Evolutionary conservation across 2,113 vertebrate species (phyloP).

Genomic region (Antechinus flavipes): DNA sequence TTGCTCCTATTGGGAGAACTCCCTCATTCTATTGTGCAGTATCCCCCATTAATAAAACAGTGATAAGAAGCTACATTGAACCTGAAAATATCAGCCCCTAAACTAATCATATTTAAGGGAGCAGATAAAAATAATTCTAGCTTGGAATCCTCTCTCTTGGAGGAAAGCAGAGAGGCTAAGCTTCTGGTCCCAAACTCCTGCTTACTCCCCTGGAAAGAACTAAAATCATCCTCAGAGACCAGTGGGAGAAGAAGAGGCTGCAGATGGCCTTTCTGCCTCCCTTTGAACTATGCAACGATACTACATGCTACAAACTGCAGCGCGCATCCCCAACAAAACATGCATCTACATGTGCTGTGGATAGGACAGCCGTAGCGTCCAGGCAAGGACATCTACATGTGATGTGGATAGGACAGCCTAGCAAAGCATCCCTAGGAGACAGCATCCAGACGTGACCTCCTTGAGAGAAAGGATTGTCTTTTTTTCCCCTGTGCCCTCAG

Average conservation of each 20-base stretch:
- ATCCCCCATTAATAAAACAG: not conserved
- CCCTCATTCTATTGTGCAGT: not conserved
- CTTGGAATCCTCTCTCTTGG: not conserved
- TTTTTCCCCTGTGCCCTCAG: not conserved
- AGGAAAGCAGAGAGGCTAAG: not conserved
- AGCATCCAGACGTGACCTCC: too few species aligned
- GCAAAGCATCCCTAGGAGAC: too few species aligned
- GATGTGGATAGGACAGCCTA: too few species aligned
- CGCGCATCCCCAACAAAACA: too few species aligned
- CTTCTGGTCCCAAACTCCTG: not conserved
- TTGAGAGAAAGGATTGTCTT: not conserved
- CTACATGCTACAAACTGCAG: not conserved
- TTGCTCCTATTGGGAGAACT: not conserved
- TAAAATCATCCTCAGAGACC: not conserved
- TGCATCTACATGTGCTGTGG: not conserved
- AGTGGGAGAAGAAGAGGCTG: not conserved
- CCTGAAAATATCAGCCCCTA: not conserved
- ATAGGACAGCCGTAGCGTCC: too few species aligned
- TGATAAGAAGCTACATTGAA: not conserved
- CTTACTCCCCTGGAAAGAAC: not conserved
- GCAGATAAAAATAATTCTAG: not conserved
- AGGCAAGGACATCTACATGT: too few species aligned
- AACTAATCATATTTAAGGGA: not conserved
- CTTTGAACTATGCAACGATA: not conserved
- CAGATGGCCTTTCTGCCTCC: not conserved